phyloP scores from a whole-genome alignment of 2,888 invertebrate species.

The Drosophila pseudotakahashii region DNA sequence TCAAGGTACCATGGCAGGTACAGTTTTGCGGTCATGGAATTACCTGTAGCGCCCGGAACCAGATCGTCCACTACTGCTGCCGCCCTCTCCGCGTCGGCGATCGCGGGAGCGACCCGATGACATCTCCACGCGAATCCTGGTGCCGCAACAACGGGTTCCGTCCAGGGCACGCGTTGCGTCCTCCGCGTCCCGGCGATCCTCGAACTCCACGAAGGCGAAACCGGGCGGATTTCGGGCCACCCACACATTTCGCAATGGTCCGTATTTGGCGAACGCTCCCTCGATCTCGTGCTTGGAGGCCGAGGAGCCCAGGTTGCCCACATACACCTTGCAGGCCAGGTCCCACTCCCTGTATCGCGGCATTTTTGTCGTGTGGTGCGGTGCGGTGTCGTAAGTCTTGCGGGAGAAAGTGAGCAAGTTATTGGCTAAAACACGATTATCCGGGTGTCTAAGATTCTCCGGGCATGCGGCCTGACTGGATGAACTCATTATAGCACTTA shows the following conservation, averaged over 20 bases:
- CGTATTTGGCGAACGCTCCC: slow-evolving; percentile 93
- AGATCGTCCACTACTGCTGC: slow-evolving; percentile 65
- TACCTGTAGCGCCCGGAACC: slow-evolving; percentile 35
- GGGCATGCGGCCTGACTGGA: fast-evolving
- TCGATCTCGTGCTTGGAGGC: slow-evolving; percentile 94
- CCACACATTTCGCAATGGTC: slow-evolving; percentile 94
- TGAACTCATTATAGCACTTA: neutral
- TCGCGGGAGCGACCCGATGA: slow-evolving; percentile 93
- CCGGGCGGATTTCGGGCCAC: slow-evolving; percentile 96
- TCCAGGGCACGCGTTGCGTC: slow-evolving; percentile 92
- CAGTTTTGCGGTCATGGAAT: neutral
- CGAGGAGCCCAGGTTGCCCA: slow-evolving; percentile 94
- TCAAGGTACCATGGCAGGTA: neutral
- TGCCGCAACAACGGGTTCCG: slow-evolving; percentile 94
- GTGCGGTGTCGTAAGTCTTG: neutral
- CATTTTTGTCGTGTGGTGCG: slow-evolving; percentile 61
- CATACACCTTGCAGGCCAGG: slow-evolving; percentile 93
- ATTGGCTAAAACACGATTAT: neutral
- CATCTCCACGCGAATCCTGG: slow-evolving; percentile 96
- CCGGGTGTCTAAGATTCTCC: neutral
- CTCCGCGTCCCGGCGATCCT: slow-evolving; percentile 93
- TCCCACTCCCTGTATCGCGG: slow-evolving; percentile 89
- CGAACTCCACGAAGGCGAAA: slow-evolving; percentile 94
- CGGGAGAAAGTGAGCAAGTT: neutral
- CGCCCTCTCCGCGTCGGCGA: slow-evolving; percentile 86